Conservation (phyloP, 2,113 vertebrate species). For the Dromiciops gliroides region DNA sequence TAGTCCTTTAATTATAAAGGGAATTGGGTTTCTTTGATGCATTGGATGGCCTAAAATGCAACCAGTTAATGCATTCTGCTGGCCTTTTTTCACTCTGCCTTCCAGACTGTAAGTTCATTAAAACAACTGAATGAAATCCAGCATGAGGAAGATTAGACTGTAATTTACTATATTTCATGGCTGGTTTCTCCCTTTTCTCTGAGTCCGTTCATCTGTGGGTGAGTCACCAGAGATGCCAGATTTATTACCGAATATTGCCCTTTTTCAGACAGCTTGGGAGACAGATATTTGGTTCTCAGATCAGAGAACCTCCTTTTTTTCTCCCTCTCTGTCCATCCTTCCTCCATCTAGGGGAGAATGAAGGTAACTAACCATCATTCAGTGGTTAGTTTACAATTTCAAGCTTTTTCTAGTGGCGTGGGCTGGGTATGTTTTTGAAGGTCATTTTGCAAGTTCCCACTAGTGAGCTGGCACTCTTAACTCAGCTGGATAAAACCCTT, state of each 20-base stretch:
- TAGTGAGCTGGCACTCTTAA: not conserved
- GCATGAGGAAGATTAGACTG: slow-evolving; percentile 58
- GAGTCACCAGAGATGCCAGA: slow-evolving; percentile 50
- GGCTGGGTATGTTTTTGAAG: not conserved
- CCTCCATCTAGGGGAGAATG: not conserved
- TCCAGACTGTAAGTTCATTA: slow-evolving; percentile 64
- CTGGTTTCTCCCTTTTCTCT: slow-evolving; percentile 45
- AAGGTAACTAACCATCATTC: not conserved
- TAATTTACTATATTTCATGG: slow-evolving; percentile 66
- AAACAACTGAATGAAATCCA: slow-evolving; percentile 50
- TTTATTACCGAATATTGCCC: not conserved
- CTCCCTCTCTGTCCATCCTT: not conserved
- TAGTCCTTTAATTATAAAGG: slow-evolving; percentile 52
- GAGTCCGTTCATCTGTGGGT: slow-evolving; percentile 46
- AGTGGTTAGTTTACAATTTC: not conserved
- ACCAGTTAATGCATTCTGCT: slow-evolving; percentile 18
- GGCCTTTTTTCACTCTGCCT: slow-evolving; percentile 50
- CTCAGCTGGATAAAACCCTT: not conserved
- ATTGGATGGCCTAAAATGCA: not conserved
- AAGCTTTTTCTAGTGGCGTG: not conserved
- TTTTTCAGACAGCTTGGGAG: slow-evolving; percentile 31
- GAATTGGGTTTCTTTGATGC: slow-evolving; percentile 39
- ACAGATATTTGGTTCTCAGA: slow-evolving; percentile 9
- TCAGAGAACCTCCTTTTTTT: not conserved
- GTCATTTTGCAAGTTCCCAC: not conserved